A percentile compares a stretch with the other conserved stretches of the same genome.
phyloP scores from a whole-genome alignment of 2,113 vertebrate species.

The Gymnobelideus leadbeateri region DNA sequence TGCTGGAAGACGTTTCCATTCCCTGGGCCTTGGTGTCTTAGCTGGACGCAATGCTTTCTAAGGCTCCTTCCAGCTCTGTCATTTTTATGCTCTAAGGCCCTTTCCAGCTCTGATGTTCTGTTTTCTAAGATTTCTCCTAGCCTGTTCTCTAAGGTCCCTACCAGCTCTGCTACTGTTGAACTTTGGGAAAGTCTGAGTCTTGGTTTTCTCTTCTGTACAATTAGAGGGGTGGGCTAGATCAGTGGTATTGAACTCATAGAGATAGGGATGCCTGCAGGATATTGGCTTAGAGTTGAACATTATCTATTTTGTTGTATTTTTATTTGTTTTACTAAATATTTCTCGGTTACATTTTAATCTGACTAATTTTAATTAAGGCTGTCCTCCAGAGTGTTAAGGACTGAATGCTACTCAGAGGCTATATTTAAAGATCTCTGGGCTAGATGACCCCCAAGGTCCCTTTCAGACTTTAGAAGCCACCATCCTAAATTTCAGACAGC shows the following conservation, averaged over 20 bases:
- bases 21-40: background rate
- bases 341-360: background rate
- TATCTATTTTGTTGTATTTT: background rate
- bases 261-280: background rate
- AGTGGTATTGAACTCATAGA: background rate
- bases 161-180: background rate
- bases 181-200: background rate
- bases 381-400: background rate
- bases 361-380: background rate
- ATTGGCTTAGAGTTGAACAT: background rate
- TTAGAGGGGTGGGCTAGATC: background rate
- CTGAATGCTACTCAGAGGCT: too few relatives aligned
- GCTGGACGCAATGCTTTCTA: background rate
- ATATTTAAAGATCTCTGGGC: too few relatives aligned
- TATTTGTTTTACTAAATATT: background rate
- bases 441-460: background rate
- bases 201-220: background rate
- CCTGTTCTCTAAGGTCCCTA: background rate
- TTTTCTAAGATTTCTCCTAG: background rate
- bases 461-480: background rate
- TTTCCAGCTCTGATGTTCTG: background rate
- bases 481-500: background rate
- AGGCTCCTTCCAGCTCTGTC: background rate
- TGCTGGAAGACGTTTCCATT: too few relatives aligned
- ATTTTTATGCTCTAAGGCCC: background rate